Percentiles rank a stretch among this genome's conserved stretches.
These are phyloP conservation scores for Penaeus chinensis DNA, from an alignment of 1,140 invertebrate species.

Conservation along the genomic window DNA sequence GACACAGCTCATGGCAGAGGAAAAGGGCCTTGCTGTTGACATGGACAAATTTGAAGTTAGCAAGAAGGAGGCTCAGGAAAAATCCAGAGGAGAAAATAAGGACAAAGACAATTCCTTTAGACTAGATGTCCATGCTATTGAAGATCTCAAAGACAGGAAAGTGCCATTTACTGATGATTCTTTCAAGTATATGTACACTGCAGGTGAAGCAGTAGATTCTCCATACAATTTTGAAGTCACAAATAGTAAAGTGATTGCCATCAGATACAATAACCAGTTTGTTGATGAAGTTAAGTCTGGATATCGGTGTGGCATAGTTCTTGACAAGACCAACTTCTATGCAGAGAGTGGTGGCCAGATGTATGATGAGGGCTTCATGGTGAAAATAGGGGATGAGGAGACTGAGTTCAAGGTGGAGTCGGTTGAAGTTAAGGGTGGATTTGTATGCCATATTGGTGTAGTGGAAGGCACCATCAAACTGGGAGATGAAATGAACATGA, in stretches of 20 bases:
- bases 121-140: constrained; percentile 95
- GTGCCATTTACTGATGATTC: constrained; percentile 89
- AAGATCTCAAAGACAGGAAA: constrained; percentile 82
- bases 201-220: constrained; percentile 65
- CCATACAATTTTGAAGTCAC: constrained; percentile 70
- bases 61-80: constrained; percentile 86
- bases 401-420: constrained; percentile 94
- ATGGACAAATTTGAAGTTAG: constrained; percentile 90
- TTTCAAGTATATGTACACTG: constrained; percentile 90
- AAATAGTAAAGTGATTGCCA: constrained; percentile 71
- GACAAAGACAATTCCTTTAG: constrained; percentile 79
- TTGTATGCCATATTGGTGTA: constrained; percentile 92
- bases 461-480: constrained; percentile 83
- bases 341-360: constrained; percentile 99
- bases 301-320: constrained; percentile 90
- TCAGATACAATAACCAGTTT: constrained; percentile 85
- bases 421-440: constrained; percentile 96
- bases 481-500: constrained; percentile 86
- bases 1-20: constrained; percentile 97
- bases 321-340: constrained; percentile 94
- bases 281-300: constrained; percentile 85
- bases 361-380: constrained; percentile 94
- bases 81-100: constrained; percentile 58
- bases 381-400: constrained; percentile 70
- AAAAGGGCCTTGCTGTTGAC: constrained; percentile 90